Evolutionary conservation across 2,888 invertebrate genomes (phyloP), one percentile per base, ranked within the genome.

Genomic region (Microctonus hyperodae): DNA sequence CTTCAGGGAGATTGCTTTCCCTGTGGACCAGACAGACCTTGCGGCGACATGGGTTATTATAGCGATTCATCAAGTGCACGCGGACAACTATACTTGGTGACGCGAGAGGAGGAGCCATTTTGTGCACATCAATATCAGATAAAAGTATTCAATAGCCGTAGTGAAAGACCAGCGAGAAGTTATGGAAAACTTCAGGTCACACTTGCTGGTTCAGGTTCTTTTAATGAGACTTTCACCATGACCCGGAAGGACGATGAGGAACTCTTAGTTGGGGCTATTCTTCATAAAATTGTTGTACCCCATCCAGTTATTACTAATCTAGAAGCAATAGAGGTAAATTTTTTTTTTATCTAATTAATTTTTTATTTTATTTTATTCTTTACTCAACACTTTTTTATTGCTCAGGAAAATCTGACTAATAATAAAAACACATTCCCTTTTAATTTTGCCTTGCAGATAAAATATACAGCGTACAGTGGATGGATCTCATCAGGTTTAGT

Each of bases 1-100:
- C 84, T 96, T 58, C 90, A 88, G 53, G 94, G 94, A 13, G 88
- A 89, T 66, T 94, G 94, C 78, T 92, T 93, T 78, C 90, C 90
- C 0, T 94, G 93, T 80, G 82, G 85, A 44, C 85, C 86, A 2
- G 86, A 88, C 25, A 85, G 87, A 1, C 86, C 89, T 0, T 97
- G 96, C 82, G 95, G 95, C 37, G 94, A 94, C 81, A 95, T 97
- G 95, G 97, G 97, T 0, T 97, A 95, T 85, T 95, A 95, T 83
- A 94, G 97, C 0, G 93, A 96, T 82, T 87, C 91, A 57, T 93
- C 94, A 0, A 88, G 90, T 4, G 95, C 93, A 0, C 87, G 94
- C 31, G 96, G 96, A 0, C 92, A 93, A 74, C 87, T 96, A n/a
- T 97, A 93, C 80, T 86, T 97, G 56, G 88, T 95, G 3, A 97